Evolutionary conservation across 2,797 vertebrate species (phyloP).

Genomic region (Emydoidea blandingii): DNA sequence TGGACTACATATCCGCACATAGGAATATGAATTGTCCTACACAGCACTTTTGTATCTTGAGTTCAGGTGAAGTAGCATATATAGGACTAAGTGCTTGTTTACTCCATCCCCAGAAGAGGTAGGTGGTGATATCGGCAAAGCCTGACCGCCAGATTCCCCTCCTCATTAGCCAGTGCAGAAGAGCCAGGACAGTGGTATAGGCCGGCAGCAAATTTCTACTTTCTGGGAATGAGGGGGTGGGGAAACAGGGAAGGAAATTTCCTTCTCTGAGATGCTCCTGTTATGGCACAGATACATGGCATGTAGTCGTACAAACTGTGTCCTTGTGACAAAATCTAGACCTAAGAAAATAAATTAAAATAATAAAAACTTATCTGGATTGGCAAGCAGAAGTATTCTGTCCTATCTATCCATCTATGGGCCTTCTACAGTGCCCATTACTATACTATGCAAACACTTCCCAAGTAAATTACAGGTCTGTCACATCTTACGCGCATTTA

Average conservation of each 20-base stretch:
- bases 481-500: no score
- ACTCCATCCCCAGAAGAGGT: not conserved
- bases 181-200: not conserved
- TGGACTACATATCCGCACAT: not conserved
- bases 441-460: not conserved
- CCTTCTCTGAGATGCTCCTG: not conserved
- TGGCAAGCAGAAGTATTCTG: not conserved
- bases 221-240: not conserved
- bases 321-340: not conserved
- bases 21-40: not conserved
- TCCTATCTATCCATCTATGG: not conserved
- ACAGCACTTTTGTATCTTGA: accelerated
- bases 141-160: not conserved
- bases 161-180: not conserved
- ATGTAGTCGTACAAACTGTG: not conserved
- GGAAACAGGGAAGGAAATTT: not conserved
- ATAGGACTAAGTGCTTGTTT: not conserved
- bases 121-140: not conserved
- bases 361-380: not conserved
- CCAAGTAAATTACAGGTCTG: not conserved
- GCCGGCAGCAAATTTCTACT: not conserved
- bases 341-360: not conserved
- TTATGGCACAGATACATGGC: not conserved
- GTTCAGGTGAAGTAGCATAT: not conserved
- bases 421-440: not conserved